phyloP scores from a whole-genome alignment of 2,888 invertebrate species.

The Diadromus collaris region DNA sequence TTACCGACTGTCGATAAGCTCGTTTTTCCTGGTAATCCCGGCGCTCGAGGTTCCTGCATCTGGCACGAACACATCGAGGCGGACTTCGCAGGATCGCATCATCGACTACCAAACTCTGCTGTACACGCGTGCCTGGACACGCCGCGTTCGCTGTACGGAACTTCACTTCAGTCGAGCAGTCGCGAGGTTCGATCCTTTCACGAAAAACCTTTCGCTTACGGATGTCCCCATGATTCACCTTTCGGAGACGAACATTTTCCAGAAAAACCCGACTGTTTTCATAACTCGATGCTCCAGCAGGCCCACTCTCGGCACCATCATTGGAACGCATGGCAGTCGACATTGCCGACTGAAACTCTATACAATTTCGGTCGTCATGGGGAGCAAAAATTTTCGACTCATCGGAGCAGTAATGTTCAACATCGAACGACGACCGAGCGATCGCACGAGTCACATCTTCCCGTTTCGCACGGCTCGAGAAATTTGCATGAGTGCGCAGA shows the following conservation, averaged over 20 bases:
- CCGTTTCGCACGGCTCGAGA: not conserved
- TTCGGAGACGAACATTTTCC: not conserved
- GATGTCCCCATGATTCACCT: not conserved
- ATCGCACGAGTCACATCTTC: not conserved
- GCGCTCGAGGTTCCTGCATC: not conserved
- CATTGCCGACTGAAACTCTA: slow-evolving; percentile 34
- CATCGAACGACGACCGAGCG: not conserved
- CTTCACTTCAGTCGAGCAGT: not conserved
- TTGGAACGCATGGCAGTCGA: slow-evolving; percentile 37
- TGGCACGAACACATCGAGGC: slow-evolving; percentile 17
- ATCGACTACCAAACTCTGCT: slow-evolving; percentile 8
- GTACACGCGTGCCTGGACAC: not conserved
- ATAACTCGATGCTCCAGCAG: not conserved
- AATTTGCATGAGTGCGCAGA: not conserved
- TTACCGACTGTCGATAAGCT: slow-evolving; percentile 38
- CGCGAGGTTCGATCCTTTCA: slow-evolving; percentile 25
- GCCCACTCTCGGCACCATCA: not conserved
- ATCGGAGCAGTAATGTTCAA: not conserved
- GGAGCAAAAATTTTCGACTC: not conserved
- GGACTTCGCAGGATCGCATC: slow-evolving; percentile 13
- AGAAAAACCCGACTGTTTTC: slow-evolving; percentile 45
- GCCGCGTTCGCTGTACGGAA: not conserved
- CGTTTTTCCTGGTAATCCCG: not conserved
- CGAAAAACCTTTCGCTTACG: slow-evolving; percentile 50
- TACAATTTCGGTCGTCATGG: slow-evolving; percentile 8